Evolutionary conservation across 2,888 invertebrate species (phyloP).

Genomic region (Herminia tarsipennalis): DNA sequence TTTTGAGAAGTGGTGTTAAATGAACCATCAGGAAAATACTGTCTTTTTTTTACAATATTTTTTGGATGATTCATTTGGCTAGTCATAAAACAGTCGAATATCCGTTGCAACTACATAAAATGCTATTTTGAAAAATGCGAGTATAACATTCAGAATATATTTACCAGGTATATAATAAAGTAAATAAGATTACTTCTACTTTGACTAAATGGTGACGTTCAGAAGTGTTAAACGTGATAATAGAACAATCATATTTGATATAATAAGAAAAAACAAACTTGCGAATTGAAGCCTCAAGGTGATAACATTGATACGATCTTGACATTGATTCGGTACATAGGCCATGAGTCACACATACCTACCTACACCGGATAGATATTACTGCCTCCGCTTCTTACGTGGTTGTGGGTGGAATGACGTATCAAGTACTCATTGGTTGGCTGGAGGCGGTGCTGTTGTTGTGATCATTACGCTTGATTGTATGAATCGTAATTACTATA

Average conservation of each 20-base stretch:
- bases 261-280: slow-evolving; percentile 10
- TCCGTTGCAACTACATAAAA: no score
- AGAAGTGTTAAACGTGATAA: neutral
- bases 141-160: no score
- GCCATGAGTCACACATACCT: slow-evolving; percentile 56
- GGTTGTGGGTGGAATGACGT: slow-evolving; percentile 36
- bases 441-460: slow-evolving; percentile 6
- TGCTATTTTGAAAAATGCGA: no score
- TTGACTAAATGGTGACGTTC: neutral
- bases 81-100: no score
- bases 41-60: no score
- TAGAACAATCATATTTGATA: slow-evolving; percentile 12
- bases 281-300: slow-evolving; percentile 35
- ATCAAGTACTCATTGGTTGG: slow-evolving; percentile 15
- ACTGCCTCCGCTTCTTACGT: slow-evolving; percentile 30
- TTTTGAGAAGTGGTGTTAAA: no score
- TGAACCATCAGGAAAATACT: no score
- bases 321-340: slow-evolving; percentile 60
- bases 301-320: slow-evolving; percentile 57
- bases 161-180: neutral
- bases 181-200: neutral
- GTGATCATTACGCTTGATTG: slow-evolving; percentile 1
- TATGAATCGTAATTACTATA: slow-evolving; percentile 2
- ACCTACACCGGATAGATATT: slow-evolving; percentile 52
- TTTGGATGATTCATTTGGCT: no score